A percentile compares a stretch with the other conserved stretches of the same genome.
Conservation (phyloP, 2,888 invertebrate genomes). For the Philopedon plagiatum region DNA sequence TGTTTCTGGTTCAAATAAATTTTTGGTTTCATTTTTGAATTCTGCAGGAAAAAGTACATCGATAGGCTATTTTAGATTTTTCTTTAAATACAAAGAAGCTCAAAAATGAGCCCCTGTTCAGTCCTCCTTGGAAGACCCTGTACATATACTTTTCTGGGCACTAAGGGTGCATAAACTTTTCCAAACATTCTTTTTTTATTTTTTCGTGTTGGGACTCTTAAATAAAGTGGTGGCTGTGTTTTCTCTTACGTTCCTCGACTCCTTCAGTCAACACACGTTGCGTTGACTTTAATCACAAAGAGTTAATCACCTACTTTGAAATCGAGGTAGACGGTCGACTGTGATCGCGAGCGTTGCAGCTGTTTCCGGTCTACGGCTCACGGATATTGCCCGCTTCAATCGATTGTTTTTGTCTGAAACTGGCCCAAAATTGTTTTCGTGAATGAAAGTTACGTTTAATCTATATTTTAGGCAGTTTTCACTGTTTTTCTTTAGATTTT, state of each 20-base stretch:
- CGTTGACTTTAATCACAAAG: slow-evolving; percentile 20
- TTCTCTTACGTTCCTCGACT: slow-evolving; percentile 29
- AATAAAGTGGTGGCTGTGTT: slow-evolving; percentile 19
- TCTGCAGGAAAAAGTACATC: no score
- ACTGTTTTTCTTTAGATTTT: neutral
- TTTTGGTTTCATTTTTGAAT: no score
- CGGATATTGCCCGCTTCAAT: neutral
- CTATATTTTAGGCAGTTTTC: neutral
- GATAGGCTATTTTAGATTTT: no score
- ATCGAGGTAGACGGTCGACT: slow-evolving; percentile 40
- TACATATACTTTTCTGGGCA: no score
- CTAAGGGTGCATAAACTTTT: neutral
- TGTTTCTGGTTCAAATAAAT: no score
- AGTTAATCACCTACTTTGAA: slow-evolving; percentile 43
- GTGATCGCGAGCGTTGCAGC: slow-evolving; percentile 26
- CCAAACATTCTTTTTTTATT: no score
- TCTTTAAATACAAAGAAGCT: no score
- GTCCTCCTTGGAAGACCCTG: no score
- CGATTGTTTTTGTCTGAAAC: neutral
- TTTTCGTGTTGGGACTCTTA: slow-evolving; percentile 23
- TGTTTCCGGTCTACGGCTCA: slow-evolving; percentile 32
- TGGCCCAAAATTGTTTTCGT: neutral
- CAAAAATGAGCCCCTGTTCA: no score
- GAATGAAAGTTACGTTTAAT: slow-evolving; percentile 16
- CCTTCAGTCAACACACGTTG: slow-evolving; percentile 11